Base-by-base conservation (phyloP, 2,113 vertebrate genomes). In the Henicopernis longicauda region DNA sequence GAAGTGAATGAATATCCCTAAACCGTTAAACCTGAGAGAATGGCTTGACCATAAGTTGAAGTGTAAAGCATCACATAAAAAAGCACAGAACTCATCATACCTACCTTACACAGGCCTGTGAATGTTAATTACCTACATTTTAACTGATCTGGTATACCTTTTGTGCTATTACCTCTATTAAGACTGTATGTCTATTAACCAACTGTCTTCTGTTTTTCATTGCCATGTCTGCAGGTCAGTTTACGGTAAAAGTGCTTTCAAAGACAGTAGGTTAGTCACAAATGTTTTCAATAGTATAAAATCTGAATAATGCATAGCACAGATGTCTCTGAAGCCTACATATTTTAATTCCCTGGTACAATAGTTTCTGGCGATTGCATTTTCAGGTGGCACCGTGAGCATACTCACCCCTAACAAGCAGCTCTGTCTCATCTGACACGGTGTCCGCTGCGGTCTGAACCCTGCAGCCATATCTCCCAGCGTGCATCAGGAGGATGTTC, bases 401-500 rank as follows among this genome's bases (percentile, higher is more conserved):
- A 81, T 97, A 98, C 98, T 98, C 98, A 99, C 99, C 99, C 98
- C 99, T 98, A 71, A 99, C 99, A 63, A 99, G 99, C 94, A 99
- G 98, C 94, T 99, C 99, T 4, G 99, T 98, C 96, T 99, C 99
- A 44, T 99, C 98, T 44, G 98, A 98, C 86, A 99, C 98, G 2
- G 97, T 98, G 98, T 99, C 99, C 6, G 99, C 99, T 81, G 99
- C 98, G 22, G 99, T 99, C 98, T 99, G 99, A 74, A 99, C 98
- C 97, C 98, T 98, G 98, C 99, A 99, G 54, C 99, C 99, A 1
- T 99, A 99, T 97, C 98, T 99, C 93, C 99, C 99, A 59, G 99
- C 99, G 94, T 99, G 99, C 98, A 98, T 98, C 98, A 99, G 97
- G 91, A 99, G 98, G 97, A 99, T 99, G 98, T 99, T 99, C 96